Base-by-base conservation (phyloP, 2,797 vertebrate genomes). In the Coilia nasus region DNA sequence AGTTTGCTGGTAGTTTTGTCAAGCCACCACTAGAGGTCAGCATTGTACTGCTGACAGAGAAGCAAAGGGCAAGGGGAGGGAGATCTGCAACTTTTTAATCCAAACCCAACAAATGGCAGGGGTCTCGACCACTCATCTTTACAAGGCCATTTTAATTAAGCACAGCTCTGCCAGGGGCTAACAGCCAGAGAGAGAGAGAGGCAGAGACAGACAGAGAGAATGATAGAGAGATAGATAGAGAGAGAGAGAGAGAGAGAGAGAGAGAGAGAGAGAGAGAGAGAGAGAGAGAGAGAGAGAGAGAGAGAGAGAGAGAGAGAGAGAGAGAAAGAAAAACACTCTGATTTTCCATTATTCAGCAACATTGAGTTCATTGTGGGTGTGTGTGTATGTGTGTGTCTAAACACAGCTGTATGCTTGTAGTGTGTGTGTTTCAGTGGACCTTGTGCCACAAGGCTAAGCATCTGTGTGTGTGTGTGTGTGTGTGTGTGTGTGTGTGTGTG, bases 291-390 rank as follows among this genome's bases (percentile, higher is more conserved):
- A 54, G 50, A 54, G 50, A 54, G 50, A 54, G 50, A 54, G 50
- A 54, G 14, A 54, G 14, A 54, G 14, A 54, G 14, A 41, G 35
- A 41, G 35, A 41, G 35, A 41, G 35, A 41, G 35, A 2, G 35
- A 2, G 5, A 41, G 35, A 41, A 5, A 41, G 35, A 41, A 5
- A 44, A 2, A n/a, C 54, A 60, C 5, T 71, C 59, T 59, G 31
- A 81, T 64, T 86, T 84, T 85, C 60, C 44, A 85, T 86, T 83
- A 88, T 56, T 82, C 81, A 87, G 19, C 83, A 80, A 41, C 35
- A 78, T n/a, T 71, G 64, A 10, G 23, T n/a, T 64, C 59, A 6
- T 23, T 64, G 60, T 64, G 60, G 25, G 60, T 28, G 64, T 67
- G 64, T 67, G 64, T 67, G 64, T 67, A 21, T 78, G 17, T 78